These are phyloP conservation scores for Glossophaga mutica DNA, from an alignment of 2,797 vertebrate species.

Conservation along the genomic window DNA sequence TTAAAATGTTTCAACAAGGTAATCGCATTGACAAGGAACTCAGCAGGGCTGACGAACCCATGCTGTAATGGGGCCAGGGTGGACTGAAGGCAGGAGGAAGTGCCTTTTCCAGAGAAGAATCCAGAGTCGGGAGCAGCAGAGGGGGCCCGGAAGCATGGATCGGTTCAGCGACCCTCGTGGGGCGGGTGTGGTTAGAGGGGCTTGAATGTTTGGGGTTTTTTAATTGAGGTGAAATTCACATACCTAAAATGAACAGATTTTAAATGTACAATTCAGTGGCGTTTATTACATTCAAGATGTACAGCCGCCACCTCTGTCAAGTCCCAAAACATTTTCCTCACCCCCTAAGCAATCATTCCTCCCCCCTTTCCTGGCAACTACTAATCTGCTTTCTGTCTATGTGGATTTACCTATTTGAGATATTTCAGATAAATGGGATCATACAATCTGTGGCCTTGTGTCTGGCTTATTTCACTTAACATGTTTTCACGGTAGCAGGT, in stretches of 20 bases:
- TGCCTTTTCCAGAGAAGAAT: neutral
- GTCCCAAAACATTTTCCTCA: neutral
- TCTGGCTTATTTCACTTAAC: neutral
- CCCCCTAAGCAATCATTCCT: neutral
- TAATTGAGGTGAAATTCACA: neutral
- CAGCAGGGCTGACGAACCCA: neutral
- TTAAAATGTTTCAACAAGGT: neutral
- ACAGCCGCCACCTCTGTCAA: too few relatives aligned
- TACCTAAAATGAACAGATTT: neutral
- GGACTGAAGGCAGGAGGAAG: fast-evolving
- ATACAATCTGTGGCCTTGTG: neutral
- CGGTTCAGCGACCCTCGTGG: fast-evolving
- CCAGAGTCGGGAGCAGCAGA: neutral
- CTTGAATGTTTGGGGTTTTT: neutral
- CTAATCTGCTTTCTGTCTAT: neutral
- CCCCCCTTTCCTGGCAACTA: fast-evolving
- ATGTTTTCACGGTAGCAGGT: fast-evolving
- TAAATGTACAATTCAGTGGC: neutral
- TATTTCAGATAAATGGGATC: neutral
- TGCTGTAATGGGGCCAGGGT: fast-evolving
- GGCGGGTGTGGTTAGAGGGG: fast-evolving
- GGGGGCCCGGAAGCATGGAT: fast-evolving
- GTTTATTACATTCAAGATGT: fast-evolving
- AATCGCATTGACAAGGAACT: neutral
- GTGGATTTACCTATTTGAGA: too few relatives aligned